phyloP scores from a whole-genome alignment of 2,888 invertebrate genomes.

The Cryptophagus acutangulus region DNA sequence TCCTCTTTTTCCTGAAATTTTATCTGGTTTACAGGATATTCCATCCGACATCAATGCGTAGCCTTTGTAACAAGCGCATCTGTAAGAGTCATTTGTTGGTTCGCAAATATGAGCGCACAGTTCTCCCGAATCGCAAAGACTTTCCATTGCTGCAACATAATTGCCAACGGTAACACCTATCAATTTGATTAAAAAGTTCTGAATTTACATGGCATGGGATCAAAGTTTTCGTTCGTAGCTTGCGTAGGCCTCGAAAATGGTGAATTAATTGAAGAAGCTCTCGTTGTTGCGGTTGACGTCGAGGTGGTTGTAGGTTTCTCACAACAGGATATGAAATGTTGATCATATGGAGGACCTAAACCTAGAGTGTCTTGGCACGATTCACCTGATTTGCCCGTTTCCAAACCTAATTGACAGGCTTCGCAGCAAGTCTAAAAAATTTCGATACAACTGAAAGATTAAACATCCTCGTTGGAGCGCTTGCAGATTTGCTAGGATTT shows the following conservation, averaged over 20 bases:
- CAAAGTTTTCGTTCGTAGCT: conserved; percentile 10
- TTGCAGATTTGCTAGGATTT: too few relatives aligned
- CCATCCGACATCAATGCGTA: conserved; percentile 65
- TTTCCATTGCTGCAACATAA: conserved; percentile 43
- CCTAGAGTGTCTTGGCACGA: conserved; percentile 54
- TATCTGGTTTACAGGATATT: conserved; percentile 59
- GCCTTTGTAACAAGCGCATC: conserved; percentile 66
- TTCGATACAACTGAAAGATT: too few relatives aligned
- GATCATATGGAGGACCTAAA: conserved; percentile 57
- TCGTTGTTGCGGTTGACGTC: conserved; percentile 23
- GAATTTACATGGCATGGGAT: conserved; percentile 14
- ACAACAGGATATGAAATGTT: conserved; percentile 61
- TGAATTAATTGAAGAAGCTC: conserved; percentile 20
- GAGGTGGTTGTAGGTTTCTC: conserved; percentile 34
- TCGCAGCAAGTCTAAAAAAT: conserved; percentile 56
- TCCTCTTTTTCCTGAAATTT: conserved; percentile 27
- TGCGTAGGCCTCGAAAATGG: conserved; percentile 9
- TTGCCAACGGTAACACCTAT: too few relatives aligned
- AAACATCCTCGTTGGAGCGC: too few relatives aligned
- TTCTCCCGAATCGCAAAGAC: conserved; percentile 56
- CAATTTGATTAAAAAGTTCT: too few relatives aligned
- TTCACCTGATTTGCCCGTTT: conserved; percentile 54
- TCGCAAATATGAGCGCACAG: conserved; percentile 76
- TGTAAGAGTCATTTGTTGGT: conserved; percentile 65
- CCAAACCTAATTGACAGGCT: conserved; percentile 60